Percentiles rank a stretch among this genome's conserved stretches.
Conservation (phyloP, 2,113 vertebrate species). For the Muntiacus reevesi region DNA sequence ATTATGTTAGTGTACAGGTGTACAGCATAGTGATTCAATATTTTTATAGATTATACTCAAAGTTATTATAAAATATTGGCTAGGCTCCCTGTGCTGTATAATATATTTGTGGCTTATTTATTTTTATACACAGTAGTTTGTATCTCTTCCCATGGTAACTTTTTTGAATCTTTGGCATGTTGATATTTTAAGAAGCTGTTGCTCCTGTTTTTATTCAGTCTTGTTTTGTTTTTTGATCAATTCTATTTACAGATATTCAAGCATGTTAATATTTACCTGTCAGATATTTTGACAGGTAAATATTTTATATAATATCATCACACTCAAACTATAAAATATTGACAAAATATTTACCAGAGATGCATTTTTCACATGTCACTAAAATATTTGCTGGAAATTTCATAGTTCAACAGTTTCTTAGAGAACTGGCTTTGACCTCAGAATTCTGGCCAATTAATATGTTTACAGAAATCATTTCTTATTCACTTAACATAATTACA, state of each 20-base stretch:
- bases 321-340: conserved; percentile 32
- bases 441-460: conserved; percentile 61
- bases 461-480: conserved; percentile 57
- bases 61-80: not conserved
- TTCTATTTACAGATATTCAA: conserved; percentile 15
- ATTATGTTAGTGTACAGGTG: not conserved
- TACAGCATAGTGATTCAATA: not conserved
- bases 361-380: conserved; percentile 24
- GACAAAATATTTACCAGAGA: conserved; percentile 52
- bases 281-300: conserved; percentile 50
- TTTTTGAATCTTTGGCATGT: conserved; percentile 1
- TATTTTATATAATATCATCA: conserved; percentile 49
- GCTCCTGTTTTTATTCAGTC: not conserved
- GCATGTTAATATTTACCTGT: conserved; percentile 36
- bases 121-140: not conserved
- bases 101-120: not conserved
- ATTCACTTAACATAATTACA: conserved; percentile 68
- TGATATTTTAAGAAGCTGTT: not conserved
- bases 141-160: not conserved
- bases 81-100: not conserved
- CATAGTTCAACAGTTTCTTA: conserved; percentile 50
- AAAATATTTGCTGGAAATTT: conserved; percentile 51
- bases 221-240: not conserved
- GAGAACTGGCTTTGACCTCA: conserved; percentile 44
- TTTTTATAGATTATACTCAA: not conserved